Evolutionary conservation across 2,888 invertebrate genomes (phyloP).

Genomic region (Erynnis tages): DNA sequence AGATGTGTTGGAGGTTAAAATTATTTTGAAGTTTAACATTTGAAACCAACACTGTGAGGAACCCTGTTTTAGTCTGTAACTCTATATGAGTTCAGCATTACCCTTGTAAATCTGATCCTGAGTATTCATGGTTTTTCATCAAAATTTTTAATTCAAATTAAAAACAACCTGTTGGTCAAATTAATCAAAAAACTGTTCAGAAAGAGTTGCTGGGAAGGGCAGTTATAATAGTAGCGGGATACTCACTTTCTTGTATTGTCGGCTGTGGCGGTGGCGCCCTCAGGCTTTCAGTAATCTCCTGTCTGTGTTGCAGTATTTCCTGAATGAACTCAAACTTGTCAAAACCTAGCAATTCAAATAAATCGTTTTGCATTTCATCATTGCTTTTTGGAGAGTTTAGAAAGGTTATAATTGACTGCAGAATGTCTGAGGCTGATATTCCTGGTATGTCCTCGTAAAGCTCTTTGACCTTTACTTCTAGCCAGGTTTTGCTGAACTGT

Average conservation of each 20-base stretch:
- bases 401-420: slow-evolving; percentile 80
- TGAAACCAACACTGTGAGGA: no score
- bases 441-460: slow-evolving; percentile 68
- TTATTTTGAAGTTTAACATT: no score
- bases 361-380: slow-evolving; percentile 89
- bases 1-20: no score
- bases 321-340: slow-evolving; percentile 90
- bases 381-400: slow-evolving; percentile 83
- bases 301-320: slow-evolving; percentile 84
- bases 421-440: slow-evolving; percentile 81
- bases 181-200: no score
- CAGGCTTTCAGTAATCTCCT: slow-evolving; percentile 74
- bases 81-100: no score
- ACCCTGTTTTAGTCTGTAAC: no score
- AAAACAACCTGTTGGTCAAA: no score
- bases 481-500: slow-evolving; percentile 81
- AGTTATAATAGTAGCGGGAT: no score
- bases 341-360: slow-evolving; percentile 95
- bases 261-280: slow-evolving; percentile 49
- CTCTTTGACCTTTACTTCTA: slow-evolving; percentile 76
- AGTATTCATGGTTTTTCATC: no score
- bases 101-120: no score
- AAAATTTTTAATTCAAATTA: no score
- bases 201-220: no score
- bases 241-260: slow-evolving; percentile 62